phyloP scores from a whole-genome alignment of 2,113 vertebrate genomes.

The Puffinus mauretanicus region DNA sequence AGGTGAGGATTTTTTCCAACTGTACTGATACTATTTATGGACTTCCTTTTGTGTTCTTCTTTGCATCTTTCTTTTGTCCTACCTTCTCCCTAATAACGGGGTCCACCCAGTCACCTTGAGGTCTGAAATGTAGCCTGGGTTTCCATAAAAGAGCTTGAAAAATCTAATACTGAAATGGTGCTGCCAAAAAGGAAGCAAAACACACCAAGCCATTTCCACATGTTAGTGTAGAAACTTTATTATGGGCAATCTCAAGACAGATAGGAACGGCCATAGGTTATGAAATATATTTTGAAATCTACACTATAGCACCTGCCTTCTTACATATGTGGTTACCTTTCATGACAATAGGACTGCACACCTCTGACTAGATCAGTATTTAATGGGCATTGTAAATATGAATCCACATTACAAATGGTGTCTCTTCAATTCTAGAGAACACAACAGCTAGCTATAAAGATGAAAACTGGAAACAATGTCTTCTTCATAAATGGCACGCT shows the following conservation, averaged over 20 bases:
- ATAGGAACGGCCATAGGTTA: neutral
- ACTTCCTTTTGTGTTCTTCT: neutral
- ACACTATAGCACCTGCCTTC: neutral
- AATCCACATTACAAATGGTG: neutral
- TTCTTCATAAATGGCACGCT: neutral
- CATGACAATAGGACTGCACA: neutral
- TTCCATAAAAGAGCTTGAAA: neutral
- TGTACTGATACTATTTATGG: neutral
- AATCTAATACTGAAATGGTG: neutral
- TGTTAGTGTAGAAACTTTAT: neutral
- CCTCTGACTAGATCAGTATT: neutral
- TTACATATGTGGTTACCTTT: neutral
- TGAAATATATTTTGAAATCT: neutral
- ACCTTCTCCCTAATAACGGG: neutral
- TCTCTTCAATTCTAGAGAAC: neutral
- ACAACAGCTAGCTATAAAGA: neutral
- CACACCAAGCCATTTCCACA: neutral
- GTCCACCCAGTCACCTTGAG: neutral
- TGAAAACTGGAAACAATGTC: neutral
- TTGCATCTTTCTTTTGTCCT: neutral
- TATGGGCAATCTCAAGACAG: neutral
- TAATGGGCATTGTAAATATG: neutral
- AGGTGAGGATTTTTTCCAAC: conserved; percentile 3
- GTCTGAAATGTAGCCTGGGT: neutral
- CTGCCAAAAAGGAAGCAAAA: neutral